Conservation (phyloP, 92 coral and sea anemone genomes). For the Phenganax subtilis region DNA sequence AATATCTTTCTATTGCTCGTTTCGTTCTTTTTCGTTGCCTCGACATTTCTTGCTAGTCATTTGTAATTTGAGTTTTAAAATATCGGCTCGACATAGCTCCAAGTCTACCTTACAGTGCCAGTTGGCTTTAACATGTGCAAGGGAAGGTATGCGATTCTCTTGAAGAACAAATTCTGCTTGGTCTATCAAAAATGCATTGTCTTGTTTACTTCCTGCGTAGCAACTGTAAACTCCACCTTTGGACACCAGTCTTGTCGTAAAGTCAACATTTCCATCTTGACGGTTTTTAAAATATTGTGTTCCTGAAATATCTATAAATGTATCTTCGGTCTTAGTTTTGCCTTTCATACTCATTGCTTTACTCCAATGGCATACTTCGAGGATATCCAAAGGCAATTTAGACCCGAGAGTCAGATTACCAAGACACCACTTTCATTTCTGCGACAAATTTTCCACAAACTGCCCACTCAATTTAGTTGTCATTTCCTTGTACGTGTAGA, state of each 20-base stretch:
- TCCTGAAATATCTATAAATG: neutral
- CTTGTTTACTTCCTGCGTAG: slow-evolving; percentile 33
- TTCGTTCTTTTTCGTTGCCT: neutral
- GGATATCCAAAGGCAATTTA: too few species aligned
- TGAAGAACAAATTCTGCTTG: slow-evolving; percentile 42
- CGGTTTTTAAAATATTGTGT: slow-evolving; percentile 40
- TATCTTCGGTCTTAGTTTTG: too few species aligned
- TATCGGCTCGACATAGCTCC: slow-evolving; percentile 28
- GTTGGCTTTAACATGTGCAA: slow-evolving; percentile 36
- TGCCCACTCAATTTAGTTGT: neutral
- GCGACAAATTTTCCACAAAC: slow-evolving; percentile 30
- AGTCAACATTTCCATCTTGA: slow-evolving; percentile 15
- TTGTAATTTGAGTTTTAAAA: slow-evolving; percentile 26
- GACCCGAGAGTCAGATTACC: too few species aligned
- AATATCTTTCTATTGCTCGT: too few species aligned
- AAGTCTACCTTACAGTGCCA: slow-evolving; percentile 44
- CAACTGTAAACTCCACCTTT: slow-evolving; percentile 37
- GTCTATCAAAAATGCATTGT: slow-evolving; percentile 32
- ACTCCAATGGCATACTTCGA: too few species aligned
- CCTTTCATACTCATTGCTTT: too few species aligned
- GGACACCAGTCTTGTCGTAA: slow-evolving; percentile 21
- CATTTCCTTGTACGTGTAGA: too few species aligned
- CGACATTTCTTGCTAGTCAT: too few species aligned
- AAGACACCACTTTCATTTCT: too few species aligned
- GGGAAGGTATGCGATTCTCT: slow-evolving; percentile 38